Base-by-base conservation (phyloP, 1,140 invertebrate genomes). In the Hetaerina americana region DNA sequence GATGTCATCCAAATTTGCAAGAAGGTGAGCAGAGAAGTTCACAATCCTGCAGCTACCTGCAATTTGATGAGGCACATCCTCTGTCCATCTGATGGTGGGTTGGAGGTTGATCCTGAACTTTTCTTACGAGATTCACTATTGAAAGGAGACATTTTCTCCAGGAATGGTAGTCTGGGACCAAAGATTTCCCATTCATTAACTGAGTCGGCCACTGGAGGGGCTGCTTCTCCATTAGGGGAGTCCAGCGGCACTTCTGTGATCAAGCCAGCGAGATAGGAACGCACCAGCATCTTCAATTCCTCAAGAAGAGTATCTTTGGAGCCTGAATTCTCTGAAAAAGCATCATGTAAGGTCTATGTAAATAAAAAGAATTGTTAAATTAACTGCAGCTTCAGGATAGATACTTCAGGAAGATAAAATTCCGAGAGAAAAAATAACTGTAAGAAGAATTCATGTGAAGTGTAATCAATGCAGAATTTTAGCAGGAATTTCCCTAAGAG, bases 51-150 rank as follows among this genome's bases (percentile, higher is more conserved):
- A n/a, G n/a, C n/a, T 69, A 69, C 68, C 68, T 69, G 68, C 12
- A 69, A 26, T 26, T 69, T 69, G 18, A 69, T 69, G n/a, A 69
- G 28, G 26, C 40, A 57, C 40, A 69, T 69, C 68, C 28, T 27
- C 24, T 27, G 28, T n/a, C 68, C 24, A 27, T 69, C 68, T 25
- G 66, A 27, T 18, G 68, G 68, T 27, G 10, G 26, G 28, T 27
- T 27, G 28, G 68, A 69, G 2, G 5, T 5, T 25, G 25, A 25
- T 5, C 5, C 28, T 27, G 24, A 27, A 27, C 8, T n/a, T 27
- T 69, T 69, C 68, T n/a, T n/a, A 22, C 26, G 26, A 12, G 26
- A 27, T 27, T 26, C 28, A n/a, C 3, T n/a, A 10, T 26, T 69
- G 22, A 69, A 27, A 25, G 68, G 68, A 1, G 26, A 69, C 28